phyloP scores from a whole-genome alignment of 2,113 vertebrate species.

The Hystrix cristata region DNA sequence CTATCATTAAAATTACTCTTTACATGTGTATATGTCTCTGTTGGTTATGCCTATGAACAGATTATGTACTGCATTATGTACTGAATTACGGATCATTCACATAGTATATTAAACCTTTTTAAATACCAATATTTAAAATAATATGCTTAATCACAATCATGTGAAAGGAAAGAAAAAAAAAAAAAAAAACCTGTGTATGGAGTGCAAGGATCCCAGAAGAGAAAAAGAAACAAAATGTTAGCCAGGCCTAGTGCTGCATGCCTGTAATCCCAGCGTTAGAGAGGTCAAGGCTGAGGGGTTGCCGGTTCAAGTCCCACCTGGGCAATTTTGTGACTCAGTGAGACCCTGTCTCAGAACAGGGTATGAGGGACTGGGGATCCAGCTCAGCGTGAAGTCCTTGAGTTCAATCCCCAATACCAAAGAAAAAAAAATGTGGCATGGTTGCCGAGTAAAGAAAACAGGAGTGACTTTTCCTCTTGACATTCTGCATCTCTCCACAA shows the following conservation, averaged over 20 bases:
- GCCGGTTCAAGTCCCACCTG: not conserved
- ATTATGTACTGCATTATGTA: not conserved
- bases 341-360: not conserved
- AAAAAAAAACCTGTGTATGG: not conserved
- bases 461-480: slow-evolving; percentile 63
- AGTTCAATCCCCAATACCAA: not conserved
- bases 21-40: not conserved
- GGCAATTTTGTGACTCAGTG: not conserved
- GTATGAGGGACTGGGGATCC: not conserved
- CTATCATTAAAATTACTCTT: not conserved
- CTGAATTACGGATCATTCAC: not conserved
- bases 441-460: slow-evolving; percentile 54
- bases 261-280: not conserved
- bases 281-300: not conserved
- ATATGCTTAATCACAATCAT: not conserved
- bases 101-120: not conserved
- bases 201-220: slow-evolving; percentile 12
- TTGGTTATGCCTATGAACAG: not conserved
- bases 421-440: slow-evolving; percentile 29
- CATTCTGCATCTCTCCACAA: slow-evolving; percentile 21
- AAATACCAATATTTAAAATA: slow-evolving; percentile 47
- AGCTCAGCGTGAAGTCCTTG: not conserved
- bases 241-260: not conserved
- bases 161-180: not conserved
- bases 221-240: not conserved